Percentiles rank a stretch among this genome's conserved stretches.
phyloP scores from a whole-genome alignment of 2,888 invertebrate species.

The Latrodectus hesperus region DNA sequence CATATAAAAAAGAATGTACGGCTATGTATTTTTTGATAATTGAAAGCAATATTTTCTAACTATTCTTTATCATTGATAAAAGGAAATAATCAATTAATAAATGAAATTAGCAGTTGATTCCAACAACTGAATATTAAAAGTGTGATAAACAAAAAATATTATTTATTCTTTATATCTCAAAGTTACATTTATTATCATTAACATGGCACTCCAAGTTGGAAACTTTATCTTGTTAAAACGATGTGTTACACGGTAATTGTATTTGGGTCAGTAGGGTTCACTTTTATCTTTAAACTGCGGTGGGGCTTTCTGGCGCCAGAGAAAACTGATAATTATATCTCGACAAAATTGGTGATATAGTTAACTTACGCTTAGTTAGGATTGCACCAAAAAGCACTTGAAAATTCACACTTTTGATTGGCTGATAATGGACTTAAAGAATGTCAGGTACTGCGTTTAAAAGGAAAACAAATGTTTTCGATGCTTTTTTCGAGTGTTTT shows the following conservation, averaged over 20 bases:
- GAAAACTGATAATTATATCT: constrained; percentile 20
- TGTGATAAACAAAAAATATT: background rate
- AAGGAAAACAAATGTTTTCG: no score
- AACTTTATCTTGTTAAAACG: constrained; percentile 52
- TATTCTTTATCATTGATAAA: no score
- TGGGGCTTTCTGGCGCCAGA: constrained; percentile 35
- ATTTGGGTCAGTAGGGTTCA: constrained; percentile 59
- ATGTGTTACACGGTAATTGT: constrained; percentile 34
- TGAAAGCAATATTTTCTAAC: no score
- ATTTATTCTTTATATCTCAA: background rate
- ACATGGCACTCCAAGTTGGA: background rate
- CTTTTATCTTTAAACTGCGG: constrained; percentile 28
- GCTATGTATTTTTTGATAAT: no score
- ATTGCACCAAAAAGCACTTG: constrained; percentile 25
- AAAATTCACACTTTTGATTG: constrained; percentile 20
- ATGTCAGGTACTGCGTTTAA: background rate
- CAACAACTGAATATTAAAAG: no score
- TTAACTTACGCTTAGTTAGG: constrained; percentile 19
- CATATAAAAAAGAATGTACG: no score
- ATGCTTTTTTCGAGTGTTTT: no score
- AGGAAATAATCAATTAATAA: no score
- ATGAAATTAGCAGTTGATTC: no score
- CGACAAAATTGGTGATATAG: constrained; percentile 31
- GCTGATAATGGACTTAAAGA: background rate
- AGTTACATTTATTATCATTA: background rate